A percentile compares a stretch with the other conserved stretches of the same genome.
phyloP scores from a whole-genome alignment of 2,113 vertebrate genomes.

The Emydura subglobosa region DNA sequence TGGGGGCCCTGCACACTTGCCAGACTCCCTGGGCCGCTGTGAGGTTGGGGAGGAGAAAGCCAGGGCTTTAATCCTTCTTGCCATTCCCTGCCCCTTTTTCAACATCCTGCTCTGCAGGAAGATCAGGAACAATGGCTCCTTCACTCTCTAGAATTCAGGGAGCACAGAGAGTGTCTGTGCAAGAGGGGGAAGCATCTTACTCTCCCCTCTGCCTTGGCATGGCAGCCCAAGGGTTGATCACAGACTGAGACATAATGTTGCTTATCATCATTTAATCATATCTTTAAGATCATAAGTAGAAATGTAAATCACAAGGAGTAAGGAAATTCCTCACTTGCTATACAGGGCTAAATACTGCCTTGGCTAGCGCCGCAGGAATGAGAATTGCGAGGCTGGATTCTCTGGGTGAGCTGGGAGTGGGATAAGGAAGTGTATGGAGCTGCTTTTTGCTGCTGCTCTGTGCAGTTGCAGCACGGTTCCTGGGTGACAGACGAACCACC shows the following conservation, averaged over 20 bases:
- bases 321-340: not conserved
- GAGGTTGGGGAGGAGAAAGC: not conserved
- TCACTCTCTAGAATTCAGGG: not conserved
- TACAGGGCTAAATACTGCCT: not conserved
- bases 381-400: not conserved
- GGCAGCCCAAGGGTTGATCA: not conserved
- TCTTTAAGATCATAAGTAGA: not conserved
- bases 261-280: not conserved
- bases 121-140: not conserved
- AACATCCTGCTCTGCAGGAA: not conserved
- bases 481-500: not conserved
- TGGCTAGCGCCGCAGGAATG: not conserved
- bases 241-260: not conserved
- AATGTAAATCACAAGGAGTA: not conserved
- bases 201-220: fast-evolving
- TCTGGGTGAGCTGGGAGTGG: not conserved
- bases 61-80: not conserved
- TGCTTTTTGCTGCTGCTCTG: not conserved
- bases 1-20: not conserved
- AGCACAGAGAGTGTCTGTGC: not conserved
- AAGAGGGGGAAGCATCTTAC: not conserved
- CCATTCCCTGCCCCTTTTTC: not conserved
- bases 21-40: not conserved
- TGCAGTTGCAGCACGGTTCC: not conserved
- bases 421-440: not conserved